A percentile compares a stretch with the other conserved stretches of the same genome.
phyloP scores from a whole-genome alignment of 2,113 vertebrate genomes.

The Nettapus auritus region DNA sequence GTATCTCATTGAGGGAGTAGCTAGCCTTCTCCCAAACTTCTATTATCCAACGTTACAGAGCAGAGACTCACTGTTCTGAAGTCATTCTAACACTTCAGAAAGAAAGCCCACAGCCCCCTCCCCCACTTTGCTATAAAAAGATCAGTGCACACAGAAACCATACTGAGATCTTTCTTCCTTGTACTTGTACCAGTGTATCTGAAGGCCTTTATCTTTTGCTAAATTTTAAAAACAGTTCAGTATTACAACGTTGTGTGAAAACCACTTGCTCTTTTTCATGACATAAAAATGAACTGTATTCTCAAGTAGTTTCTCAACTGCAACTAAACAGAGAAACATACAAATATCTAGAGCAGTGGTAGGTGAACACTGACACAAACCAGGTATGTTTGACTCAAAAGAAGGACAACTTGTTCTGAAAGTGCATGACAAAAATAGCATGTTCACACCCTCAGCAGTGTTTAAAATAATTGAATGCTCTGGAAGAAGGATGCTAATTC shows the following conservation, averaged over 20 bases:
- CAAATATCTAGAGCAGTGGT: neutral
- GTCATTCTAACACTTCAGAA: neutral
- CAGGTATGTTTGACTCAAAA: neutral
- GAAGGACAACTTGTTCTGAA: neutral
- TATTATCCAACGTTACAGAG: neutral
- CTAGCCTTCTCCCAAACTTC: neutral
- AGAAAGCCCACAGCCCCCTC: neutral
- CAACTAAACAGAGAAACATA: neutral
- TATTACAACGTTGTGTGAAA: neutral
- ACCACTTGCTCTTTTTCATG: neutral
- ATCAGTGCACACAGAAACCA: neutral
- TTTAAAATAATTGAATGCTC: neutral
- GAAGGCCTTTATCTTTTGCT: neutral
- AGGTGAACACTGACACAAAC: neutral
- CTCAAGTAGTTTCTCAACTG: neutral
- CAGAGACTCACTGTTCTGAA: neutral
- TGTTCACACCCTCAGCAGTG: neutral
- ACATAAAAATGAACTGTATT: neutral
- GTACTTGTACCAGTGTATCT: neutral
- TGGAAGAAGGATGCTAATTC: neutral
- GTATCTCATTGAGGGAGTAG: neutral
- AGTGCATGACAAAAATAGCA: neutral
- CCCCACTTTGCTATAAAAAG: neutral
- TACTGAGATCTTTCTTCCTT: neutral
- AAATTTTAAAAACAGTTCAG: neutral